These are phyloP conservation scores for Stichodactyla mertensii DNA, from an alignment of 64 coral and sea anemone species.

Conservation along the genomic window DNA sequence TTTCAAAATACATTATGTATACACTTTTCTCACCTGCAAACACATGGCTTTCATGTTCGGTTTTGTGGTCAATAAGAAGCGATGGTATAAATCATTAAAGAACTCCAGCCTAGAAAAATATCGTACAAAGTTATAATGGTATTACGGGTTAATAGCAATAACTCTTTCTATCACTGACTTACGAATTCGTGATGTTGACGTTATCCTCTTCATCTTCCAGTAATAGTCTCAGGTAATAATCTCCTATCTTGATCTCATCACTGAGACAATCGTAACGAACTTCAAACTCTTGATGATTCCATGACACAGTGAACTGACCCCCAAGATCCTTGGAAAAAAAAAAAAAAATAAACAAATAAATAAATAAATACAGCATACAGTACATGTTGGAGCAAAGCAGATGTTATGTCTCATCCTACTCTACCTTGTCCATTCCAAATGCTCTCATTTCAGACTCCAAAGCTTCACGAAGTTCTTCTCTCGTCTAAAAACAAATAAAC, in stretches of 20 bases:
- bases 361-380: background rate
- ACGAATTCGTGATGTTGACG: conserved; percentile 80
- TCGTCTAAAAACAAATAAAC: conserved; percentile 44
- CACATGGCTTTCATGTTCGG: conserved; percentile 96
- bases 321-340: conserved; percentile 63
- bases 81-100: conserved; percentile 98
- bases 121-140: background rate
- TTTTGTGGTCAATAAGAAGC: conserved; percentile 91
- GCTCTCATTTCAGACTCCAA: conserved; percentile 98
- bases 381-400: no score
- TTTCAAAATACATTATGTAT: no score
- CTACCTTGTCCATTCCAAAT: conserved; percentile 94
- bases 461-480: conserved; percentile 93
- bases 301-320: conserved; percentile 74
- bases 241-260: conserved; percentile 96
- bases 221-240: conserved; percentile 90
- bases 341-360: background rate
- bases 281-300: conserved; percentile 99
- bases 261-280: conserved; percentile 90
- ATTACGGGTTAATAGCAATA: no score
- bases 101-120: conserved; percentile 65
- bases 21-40: conserved; percentile 58
- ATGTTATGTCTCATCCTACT: background rate
- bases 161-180: conserved; percentile 24
- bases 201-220: conserved; percentile 91